A percentile compares a stretch with the other conserved stretches of the same genome.
Conservation (phyloP, 2,797 vertebrate genomes). For the Mormyrops attenuatus region DNA sequence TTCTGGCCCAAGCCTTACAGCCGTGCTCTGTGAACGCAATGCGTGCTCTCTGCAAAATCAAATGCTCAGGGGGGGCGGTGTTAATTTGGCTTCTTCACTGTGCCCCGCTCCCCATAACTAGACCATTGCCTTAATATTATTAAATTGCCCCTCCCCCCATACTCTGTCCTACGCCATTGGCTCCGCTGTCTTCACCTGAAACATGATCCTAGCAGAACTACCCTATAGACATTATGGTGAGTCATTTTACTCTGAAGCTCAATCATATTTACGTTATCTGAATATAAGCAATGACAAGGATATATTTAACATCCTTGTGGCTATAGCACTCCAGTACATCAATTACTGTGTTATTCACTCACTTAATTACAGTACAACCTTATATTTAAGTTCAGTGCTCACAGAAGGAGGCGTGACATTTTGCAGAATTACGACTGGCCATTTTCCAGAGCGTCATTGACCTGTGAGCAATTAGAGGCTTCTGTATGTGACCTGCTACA, state of each 20-base stretch:
- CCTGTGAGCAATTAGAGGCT: background rate
- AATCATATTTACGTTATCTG: background rate
- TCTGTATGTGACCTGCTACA: background rate
- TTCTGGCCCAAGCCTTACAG: background rate
- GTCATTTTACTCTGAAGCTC: background rate
- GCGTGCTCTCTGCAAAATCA: background rate
- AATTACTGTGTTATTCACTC: background rate
- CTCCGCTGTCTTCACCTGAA: background rate
- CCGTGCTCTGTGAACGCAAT: background rate
- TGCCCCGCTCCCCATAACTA: background rate
- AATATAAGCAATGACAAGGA: background rate
- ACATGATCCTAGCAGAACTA: background rate
- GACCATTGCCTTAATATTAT: background rate
- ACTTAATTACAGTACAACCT: background rate
- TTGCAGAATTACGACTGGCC: background rate
- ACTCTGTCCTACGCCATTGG: background rate
- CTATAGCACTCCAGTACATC: background rate
- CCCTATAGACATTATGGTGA: background rate
- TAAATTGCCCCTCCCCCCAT: background rate
- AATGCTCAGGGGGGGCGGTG: background rate
- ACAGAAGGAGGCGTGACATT: background rate
- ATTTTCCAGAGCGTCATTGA: background rate
- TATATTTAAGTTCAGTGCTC: background rate
- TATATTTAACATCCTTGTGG: background rate
- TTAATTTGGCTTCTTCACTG: background rate